phyloP scores from a whole-genome alignment of 2,113 vertebrate genomes.

The Pteronura brasiliensis region DNA sequence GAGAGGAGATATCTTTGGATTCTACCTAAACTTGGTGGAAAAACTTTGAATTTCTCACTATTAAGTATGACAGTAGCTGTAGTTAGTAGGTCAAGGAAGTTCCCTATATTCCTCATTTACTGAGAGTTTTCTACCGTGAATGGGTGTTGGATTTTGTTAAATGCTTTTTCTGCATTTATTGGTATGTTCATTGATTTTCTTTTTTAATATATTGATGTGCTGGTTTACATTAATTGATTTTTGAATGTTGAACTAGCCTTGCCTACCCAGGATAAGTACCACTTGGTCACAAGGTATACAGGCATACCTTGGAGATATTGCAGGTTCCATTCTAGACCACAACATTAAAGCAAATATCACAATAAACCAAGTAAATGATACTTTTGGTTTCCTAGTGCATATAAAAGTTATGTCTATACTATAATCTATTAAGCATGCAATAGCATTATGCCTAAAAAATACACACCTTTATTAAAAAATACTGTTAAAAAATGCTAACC shows the following conservation, averaged over 20 bases:
- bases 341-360: neutral
- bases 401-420: neutral
- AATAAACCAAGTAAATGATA: neutral
- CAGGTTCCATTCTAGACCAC: neutral
- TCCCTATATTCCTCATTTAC: neutral
- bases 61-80: neutral
- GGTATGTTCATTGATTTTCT: neutral
- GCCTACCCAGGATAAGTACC: neutral
- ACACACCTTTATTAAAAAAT: neutral
- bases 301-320: neutral
- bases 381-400: neutral
- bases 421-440: neutral
- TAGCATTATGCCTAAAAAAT: neutral
- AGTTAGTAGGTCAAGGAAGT: neutral
- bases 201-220: neutral
- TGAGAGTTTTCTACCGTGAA: neutral
- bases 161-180: neutral
- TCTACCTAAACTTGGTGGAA: neutral
- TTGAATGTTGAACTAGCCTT: neutral
- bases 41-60: neutral
- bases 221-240: neutral
- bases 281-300: neutral
- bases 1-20: neutral
- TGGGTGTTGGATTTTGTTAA: neutral
- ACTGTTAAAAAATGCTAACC: neutral